Percentiles rank a stretch among this genome's conserved stretches.
These are phyloP conservation scores for Neuroscelio doddi DNA, from an alignment of 2,888 invertebrate species.

Conservation along the genomic window DNA sequence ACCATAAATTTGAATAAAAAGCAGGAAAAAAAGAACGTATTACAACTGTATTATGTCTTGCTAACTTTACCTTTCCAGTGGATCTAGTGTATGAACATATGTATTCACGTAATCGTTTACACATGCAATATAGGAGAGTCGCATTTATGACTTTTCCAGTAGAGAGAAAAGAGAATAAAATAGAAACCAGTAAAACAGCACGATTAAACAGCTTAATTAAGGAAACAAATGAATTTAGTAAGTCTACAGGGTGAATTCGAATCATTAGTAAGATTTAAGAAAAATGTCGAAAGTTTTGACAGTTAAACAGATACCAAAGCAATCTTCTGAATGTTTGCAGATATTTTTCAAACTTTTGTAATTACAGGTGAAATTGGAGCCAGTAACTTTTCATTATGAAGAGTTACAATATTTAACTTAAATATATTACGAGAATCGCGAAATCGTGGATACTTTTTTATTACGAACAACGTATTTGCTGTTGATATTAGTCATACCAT, in stretches of 20 bases:
- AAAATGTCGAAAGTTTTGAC: not conserved
- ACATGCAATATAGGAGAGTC: not conserved
- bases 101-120: slow-evolving; percentile 8
- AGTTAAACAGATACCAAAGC: not conserved
- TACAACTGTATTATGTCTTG: slow-evolving; percentile 49
- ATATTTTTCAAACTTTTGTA: too few species aligned
- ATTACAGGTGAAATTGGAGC: too few species aligned
- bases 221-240: not conserved
- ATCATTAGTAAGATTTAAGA: not conserved
- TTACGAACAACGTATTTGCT: too few species aligned
- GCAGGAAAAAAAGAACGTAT: slow-evolving; percentile 19
- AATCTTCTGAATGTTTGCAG: too few species aligned
- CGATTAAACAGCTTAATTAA: slow-evolving; percentile 3
- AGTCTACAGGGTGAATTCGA: not conserved
- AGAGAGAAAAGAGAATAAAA: not conserved
- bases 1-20: slow-evolving; percentile 49
- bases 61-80: slow-evolving; percentile 26
- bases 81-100: not conserved
- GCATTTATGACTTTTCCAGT: not conserved
- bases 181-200: not conserved
- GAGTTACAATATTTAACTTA: too few species aligned
- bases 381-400: too few species aligned
- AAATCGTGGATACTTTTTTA: too few species aligned
- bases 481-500: too few species aligned
- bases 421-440: too few species aligned